A percentile compares a stretch with the other conserved stretches of the same genome.
phyloP scores from a whole-genome alignment of 2,113 vertebrate genomes.

The Oxyura jamaicensis region DNA sequence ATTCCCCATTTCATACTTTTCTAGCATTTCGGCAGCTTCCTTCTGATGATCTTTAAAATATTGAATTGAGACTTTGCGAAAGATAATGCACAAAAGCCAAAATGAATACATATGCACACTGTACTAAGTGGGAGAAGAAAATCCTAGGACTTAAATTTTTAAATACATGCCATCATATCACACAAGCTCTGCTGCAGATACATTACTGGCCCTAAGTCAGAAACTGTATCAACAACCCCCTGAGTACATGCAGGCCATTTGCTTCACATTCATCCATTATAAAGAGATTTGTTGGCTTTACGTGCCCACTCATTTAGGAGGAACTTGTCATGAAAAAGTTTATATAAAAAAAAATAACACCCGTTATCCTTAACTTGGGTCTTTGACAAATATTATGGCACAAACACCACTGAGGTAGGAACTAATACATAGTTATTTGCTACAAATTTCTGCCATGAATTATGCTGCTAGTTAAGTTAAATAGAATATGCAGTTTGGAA shows the following conservation, averaged over 20 bases:
- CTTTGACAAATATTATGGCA: background rate
- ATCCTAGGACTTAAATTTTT: slow-evolving; percentile 7
- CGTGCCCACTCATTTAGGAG: background rate
- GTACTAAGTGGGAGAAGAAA: background rate
- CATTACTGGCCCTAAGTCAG: background rate
- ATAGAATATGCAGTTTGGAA: background rate
- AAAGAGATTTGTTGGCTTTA: background rate
- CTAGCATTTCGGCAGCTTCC: background rate
- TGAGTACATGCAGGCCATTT: background rate
- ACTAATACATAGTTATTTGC: background rate
- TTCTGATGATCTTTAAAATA: background rate
- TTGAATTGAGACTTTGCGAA: background rate
- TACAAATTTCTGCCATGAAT: background rate
- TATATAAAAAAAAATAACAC: background rate
- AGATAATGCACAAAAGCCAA: background rate
- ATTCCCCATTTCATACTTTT: background rate
- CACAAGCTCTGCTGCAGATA: background rate
- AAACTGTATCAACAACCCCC: background rate
- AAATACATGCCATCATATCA: background rate
- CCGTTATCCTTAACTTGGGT: background rate
- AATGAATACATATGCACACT: background rate
- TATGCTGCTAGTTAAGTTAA: background rate
- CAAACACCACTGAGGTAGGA: background rate
- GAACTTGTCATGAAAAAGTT: background rate
- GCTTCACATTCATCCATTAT: background rate